Base-by-base conservation (phyloP, 2,888 invertebrate species). In the Drosophila kanekoi region DNA sequence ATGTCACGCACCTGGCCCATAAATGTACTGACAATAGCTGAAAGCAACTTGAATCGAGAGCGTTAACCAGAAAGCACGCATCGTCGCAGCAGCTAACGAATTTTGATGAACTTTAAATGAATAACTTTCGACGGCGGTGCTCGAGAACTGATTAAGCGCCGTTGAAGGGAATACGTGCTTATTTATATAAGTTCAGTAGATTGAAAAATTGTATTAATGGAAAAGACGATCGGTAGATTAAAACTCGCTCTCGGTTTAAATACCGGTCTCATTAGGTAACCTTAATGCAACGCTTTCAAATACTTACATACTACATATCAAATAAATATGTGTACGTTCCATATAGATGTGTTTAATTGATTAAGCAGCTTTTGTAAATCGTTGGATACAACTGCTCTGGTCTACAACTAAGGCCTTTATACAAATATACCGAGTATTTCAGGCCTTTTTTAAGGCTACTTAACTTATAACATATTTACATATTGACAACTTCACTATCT, bases 1-100 rank as follows among this genome's bases (percentile, higher is more conserved):
- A 48, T 60, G 67, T 78, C 76, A 86, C 88, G 77, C 79, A 85
- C 88, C 86, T 88, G 84, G 72, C 81, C 81, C 84, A 80, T 71
- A 75, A 74, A 54, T 60, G 66, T 77, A 82, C 54, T 84, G 86
- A 61, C 84, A 79, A 62, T 57, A 69, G 62, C 80, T 62, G 40
- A 86, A 62, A 45, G 66, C 57, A 16, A 83, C 16, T 58, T 78
- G 73, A 32, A 88, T 61, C 28, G 48, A 74, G 62, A 83, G 58
- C 51, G 63, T 72, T 65, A 83, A 60, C 78, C 71, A 76, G 51
- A 86, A 72, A 64, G 65, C 67, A 68, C 58, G 67, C 88, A 85
- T 87, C n/a, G 51, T 71, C 6, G 41, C 43, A 41, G 45, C 28
- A 35, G 14, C 47, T 14, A 35, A 40, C 43, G 85, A 83, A 85